Evolutionary conservation across 2,888 invertebrate genomes (phyloP), one percentile per base, ranked within the genome.

Genomic region (Drosophila multiciliata): DNA sequence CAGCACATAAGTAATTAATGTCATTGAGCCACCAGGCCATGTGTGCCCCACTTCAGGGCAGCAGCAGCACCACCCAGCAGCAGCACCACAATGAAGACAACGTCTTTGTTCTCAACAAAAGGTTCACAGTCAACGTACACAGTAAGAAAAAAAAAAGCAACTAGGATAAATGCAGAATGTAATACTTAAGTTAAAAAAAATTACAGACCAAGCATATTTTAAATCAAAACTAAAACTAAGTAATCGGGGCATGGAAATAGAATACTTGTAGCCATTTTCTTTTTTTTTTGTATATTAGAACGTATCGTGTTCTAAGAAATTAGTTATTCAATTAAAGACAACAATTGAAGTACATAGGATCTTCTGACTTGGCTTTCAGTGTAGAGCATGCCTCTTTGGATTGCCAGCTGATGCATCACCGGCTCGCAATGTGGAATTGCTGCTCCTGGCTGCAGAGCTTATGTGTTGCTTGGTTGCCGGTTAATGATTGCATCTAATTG

Each of bases 401-500:
- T 26, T 54, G 45, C 40, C 58, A 52, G 36, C 59, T 81, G 83
- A 80, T 71, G 69, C 73, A 77, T 70, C 73, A 75, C 54, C 58
- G 64, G 64, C 67, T 80, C 6, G 38, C 49, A 32, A 55, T 67
- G 60, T 42, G 61, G 54, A 33, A 40, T 49, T 69, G 55, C 26
- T 35, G 33, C 64, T 72, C 66, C 80, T 75, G 71, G 59, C 40
- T 20, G 17, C 17, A 55, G 40, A 32, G 32, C 45, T 23, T 23
- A 23, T 35, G 52, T 54, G 35, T 49, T 66, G 63, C 57, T 29
- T 6, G 62, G 40, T 53, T 65, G 70, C 66, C 66, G 78, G 68
- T 63, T 89, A 81, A 87, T 84, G 86, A 84, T 89, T 84, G 81
- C 87, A 83, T 89, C 85, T 87, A 87, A 87, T 87, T 87, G 87